Evolutionary conservation across 92 coral and sea anemone genomes (phyloP).

Genomic region (Porites divaricata): DNA sequence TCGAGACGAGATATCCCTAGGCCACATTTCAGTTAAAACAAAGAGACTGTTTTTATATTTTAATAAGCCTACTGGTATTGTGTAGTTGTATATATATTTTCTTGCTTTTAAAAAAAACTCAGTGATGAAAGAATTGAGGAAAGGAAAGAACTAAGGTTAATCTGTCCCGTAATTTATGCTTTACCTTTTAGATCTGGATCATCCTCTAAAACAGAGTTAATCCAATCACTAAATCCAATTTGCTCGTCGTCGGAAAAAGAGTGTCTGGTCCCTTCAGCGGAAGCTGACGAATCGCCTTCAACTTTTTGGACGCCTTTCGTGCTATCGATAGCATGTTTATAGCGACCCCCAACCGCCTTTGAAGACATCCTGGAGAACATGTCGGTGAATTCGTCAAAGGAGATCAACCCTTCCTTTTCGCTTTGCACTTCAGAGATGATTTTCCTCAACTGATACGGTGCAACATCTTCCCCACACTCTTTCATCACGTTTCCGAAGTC

Average conservation of each 20-base stretch:
- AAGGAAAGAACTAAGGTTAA: background rate
- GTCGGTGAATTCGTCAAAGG: slow-evolving; percentile 77
- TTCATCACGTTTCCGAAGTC: slow-evolving; percentile 86
- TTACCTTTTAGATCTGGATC: slow-evolving; percentile 83
- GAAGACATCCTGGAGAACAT: slow-evolving; percentile 80
- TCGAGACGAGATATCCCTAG: too few relatives aligned
- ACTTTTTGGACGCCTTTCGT: slow-evolving; percentile 76
- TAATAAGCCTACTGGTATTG: too few relatives aligned
- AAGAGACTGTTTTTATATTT: too few relatives aligned
- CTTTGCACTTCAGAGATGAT: slow-evolving; percentile 67
- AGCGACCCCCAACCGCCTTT: slow-evolving; percentile 86
- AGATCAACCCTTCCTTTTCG: slow-evolving; percentile 70
- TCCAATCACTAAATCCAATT: slow-evolving; percentile 90
- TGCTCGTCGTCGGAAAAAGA: slow-evolving; percentile 93
- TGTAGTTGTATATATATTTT: too few relatives aligned
- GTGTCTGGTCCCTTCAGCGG: slow-evolving; percentile 94
- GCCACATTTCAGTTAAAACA: too few relatives aligned
- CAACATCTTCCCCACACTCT: slow-evolving; percentile 88
- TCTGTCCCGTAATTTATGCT: background rate
- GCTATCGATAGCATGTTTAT: slow-evolving; percentile 80
- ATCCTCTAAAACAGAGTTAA: slow-evolving; percentile 86
- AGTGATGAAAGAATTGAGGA: background rate
- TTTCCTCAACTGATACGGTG: slow-evolving; percentile 87
- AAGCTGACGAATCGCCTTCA: slow-evolving; percentile 71
- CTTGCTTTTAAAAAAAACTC: too few relatives aligned